Conservation (phyloP, 30 jellyfish, hydroid and myxozoan genomes). For the Nemopilema nomurai region DNA sequence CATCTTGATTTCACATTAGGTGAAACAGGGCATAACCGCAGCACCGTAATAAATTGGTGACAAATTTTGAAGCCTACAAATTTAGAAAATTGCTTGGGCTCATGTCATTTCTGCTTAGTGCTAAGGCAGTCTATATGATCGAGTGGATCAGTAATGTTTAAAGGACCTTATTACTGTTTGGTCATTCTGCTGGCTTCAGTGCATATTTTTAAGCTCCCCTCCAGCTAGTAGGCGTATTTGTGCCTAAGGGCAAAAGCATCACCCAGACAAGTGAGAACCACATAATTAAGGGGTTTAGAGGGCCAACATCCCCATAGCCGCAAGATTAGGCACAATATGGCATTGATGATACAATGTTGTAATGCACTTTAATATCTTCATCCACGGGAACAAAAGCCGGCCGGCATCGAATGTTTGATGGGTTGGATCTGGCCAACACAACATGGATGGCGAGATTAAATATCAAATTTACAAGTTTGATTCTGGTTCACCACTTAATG, state of each 20-base stretch:
- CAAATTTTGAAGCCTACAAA: too few relatives aligned
- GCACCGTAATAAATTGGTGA: too few relatives aligned
- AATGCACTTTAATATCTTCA: not conserved
- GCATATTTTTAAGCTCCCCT: too few relatives aligned
- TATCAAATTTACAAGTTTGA: conserved; percentile 2
- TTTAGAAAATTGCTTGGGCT: too few relatives aligned
- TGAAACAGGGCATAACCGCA: too few relatives aligned
- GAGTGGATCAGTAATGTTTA: too few relatives aligned
- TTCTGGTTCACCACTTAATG: conserved; percentile 46
- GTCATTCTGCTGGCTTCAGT: too few relatives aligned
- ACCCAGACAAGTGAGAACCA: not conserved
- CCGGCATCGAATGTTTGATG: conserved; percentile 26
- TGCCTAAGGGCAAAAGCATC: not conserved
- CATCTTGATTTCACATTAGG: too few relatives aligned
- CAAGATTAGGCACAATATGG: not conserved
- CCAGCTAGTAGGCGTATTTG: not conserved
- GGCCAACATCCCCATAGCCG: not conserved
- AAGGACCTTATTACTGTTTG: too few relatives aligned
- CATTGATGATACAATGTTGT: not conserved
- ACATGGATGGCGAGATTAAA: conserved; percentile 19
- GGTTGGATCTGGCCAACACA: conserved; percentile 31
- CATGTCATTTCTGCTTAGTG: too few relatives aligned
- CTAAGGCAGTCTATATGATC: too few relatives aligned
- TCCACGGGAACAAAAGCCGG: conserved; percentile 14
- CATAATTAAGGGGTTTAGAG: not conserved